Base-by-base conservation (phyloP, 2,888 invertebrate species). In the Phoronis australis region DNA sequence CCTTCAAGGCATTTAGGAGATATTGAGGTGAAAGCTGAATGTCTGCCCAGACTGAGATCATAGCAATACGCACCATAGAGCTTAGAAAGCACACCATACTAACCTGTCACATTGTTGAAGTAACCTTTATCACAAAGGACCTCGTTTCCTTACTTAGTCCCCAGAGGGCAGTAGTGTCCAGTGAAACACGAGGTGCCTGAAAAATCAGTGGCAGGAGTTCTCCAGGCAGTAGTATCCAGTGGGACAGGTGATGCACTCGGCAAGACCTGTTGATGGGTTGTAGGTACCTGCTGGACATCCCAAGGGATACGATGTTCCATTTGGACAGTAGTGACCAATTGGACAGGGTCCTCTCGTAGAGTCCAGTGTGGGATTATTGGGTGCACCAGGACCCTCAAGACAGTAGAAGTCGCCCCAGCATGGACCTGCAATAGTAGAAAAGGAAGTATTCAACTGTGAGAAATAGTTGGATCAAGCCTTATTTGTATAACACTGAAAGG, bases 361-460 rank as follows among this genome's bases (percentile, higher is more conserved):
- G 44, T 64, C 64, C 25, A 50, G 49, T 12, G 48, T 60, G 18
- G 65, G 64, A 43, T 65, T 65, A 48, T 66, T 65, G 15, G 64
- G 62, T 27, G 54, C 50, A 31, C 51, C 38, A 2, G 71, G 66
- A 5, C 69, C 68, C n/a, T 39, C 47, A 24, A 68, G 48, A 52
- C 73, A 74, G 57, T 64, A 73, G 50, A 70, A 74, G 4, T 73
- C 73, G 5, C 59, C 71, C 54, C 60, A 62, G 50, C 73, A 73
- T n/a, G n/a, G n/a, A n/a, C n/a, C n/a, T n/a, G n/a, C n/a, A n/a
- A n/a, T n/a, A n/a, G n/a, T n/a, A n/a, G n/a, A n/a, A n/a, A n/a
- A n/a, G n/a, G n/a, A n/a, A n/a, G n/a, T n/a, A n/a, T n/a, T n/a
- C n/a, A n/a, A n/a, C n/a, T n/a, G n/a, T n/a, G n/a, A n/a, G n/a